Conservation (phyloP, 2,113 vertebrate genomes). For the Poicephalus meyeri region DNA sequence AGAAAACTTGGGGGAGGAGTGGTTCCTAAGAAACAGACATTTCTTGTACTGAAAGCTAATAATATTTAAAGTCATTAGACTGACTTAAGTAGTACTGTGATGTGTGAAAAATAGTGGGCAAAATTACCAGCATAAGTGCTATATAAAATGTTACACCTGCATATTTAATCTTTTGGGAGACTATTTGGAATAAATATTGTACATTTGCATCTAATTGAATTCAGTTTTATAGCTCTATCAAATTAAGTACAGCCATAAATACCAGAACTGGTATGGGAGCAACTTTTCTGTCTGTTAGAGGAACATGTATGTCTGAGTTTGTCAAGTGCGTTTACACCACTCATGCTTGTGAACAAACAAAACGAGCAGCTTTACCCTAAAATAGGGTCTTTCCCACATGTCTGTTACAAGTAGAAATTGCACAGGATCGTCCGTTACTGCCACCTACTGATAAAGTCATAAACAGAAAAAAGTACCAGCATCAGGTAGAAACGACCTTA, state of each 20-base stretch:
- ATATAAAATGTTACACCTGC: background rate
- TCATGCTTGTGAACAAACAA: background rate
- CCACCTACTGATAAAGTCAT: conserved; percentile 52
- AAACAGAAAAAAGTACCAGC: background rate
- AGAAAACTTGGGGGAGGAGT: background rate
- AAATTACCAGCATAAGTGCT: background rate
- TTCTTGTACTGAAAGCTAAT: background rate
- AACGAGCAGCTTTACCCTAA: background rate
- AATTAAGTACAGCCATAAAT: conserved; percentile 3
- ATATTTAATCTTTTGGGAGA: background rate
- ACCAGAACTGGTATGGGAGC: background rate
- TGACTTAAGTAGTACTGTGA: background rate
- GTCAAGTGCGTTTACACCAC: background rate
- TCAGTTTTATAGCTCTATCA: background rate
- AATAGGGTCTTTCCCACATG: background rate
- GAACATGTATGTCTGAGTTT: background rate
- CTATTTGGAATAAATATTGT: background rate
- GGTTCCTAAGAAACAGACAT: background rate
- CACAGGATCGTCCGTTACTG: conserved; percentile 32
- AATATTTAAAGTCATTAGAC: background rate
- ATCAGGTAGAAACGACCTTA: background rate
- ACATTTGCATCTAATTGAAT: background rate
- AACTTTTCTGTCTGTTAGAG: background rate
- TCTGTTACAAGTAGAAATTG: background rate
- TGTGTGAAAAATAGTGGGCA: background rate